Percentiles rank a stretch among this genome's conserved stretches.
These are phyloP conservation scores for Maconellicoccus hirsutus DNA, from an alignment of 1,140 invertebrate genomes.

Conservation along the genomic window DNA sequence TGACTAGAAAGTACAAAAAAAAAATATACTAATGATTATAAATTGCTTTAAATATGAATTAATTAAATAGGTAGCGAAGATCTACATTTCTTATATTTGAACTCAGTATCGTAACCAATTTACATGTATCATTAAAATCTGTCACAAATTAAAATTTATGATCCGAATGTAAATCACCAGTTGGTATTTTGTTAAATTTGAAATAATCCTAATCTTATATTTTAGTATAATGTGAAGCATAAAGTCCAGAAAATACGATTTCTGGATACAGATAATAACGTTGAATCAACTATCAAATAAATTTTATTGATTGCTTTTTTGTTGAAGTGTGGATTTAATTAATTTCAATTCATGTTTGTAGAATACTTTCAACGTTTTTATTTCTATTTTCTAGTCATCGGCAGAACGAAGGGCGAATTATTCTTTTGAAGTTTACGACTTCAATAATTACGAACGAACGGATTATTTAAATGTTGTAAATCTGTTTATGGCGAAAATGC, in stretches of 20 bases:
- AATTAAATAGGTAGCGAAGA: neutral
- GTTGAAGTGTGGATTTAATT: neutral
- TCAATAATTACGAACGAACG: neutral
- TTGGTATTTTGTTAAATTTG: neutral
- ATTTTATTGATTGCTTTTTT: constrained; percentile 1
- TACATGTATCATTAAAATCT: neutral
- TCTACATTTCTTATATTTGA: neutral
- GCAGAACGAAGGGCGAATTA: neutral
- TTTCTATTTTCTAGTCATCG: neutral
- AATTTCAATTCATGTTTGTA: neutral
- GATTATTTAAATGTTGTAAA: constrained; percentile 1
- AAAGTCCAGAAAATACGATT: constrained; percentile 9
- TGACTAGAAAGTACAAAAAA: too few species aligned
- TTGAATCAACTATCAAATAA: neutral
- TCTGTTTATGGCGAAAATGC: constrained; percentile 6
- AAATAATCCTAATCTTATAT: constrained; percentile 10
- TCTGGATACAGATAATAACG: constrained; percentile 3
- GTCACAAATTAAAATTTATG: neutral
- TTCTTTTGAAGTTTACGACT: neutral
- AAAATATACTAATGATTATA: neutral
- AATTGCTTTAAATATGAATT: neutral
- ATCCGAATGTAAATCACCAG: neutral
- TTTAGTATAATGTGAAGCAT: neutral
- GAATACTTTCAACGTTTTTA: neutral
- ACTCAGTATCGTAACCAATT: neutral